Conservation (phyloP, 2,888 invertebrate species). For the Theodoxus fluviatilis region DNA sequence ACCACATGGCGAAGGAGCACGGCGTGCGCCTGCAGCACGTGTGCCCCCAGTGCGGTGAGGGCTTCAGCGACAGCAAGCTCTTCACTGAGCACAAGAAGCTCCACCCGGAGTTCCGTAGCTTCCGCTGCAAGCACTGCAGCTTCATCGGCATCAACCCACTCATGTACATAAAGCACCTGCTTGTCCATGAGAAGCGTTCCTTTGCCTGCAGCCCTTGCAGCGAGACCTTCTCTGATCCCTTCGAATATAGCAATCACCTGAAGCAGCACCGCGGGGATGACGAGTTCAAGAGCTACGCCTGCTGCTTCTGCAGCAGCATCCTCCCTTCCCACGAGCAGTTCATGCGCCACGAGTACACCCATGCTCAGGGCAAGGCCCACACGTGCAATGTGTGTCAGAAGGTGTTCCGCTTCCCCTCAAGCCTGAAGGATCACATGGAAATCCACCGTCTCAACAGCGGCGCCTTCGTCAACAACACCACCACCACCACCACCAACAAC, state of each 20-base stretch:
- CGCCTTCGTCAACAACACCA: too few species aligned
- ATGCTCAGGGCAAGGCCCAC: conserved; percentile 42
- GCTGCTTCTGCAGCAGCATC: conserved; percentile 48
- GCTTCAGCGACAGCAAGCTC: conserved; percentile 37
- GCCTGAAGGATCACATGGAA: conserved; percentile 44
- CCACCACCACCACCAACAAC: too few species aligned
- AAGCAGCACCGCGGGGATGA: conserved; percentile 43
- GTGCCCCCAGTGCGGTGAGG: conserved; percentile 51
- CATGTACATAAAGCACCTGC: conserved; percentile 46
- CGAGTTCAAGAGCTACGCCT: conserved; percentile 39
- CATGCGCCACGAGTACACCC: conserved; percentile 49
- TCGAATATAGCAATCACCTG: conserved; percentile 47
- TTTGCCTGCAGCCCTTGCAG: conserved; percentile 46
- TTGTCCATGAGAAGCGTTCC: conserved; percentile 38
- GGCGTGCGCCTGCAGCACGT: conserved; percentile 40
- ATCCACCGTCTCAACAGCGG: conserved; percentile 36
- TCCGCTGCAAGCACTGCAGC: conserved; percentile 42
- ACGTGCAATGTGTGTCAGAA: conserved; percentile 43
- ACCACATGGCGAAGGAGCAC: conserved; percentile 48
- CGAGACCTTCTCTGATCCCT: conserved; percentile 45
- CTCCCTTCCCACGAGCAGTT: conserved; percentile 47
- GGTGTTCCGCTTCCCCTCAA: conserved; percentile 42
- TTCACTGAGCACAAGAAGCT: conserved; percentile 48
- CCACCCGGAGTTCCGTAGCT: conserved; percentile 46
- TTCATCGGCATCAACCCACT: conserved; percentile 48